Base-by-base conservation (phyloP, 1,140 invertebrate genomes). In the Solenopsis invicta region DNA sequence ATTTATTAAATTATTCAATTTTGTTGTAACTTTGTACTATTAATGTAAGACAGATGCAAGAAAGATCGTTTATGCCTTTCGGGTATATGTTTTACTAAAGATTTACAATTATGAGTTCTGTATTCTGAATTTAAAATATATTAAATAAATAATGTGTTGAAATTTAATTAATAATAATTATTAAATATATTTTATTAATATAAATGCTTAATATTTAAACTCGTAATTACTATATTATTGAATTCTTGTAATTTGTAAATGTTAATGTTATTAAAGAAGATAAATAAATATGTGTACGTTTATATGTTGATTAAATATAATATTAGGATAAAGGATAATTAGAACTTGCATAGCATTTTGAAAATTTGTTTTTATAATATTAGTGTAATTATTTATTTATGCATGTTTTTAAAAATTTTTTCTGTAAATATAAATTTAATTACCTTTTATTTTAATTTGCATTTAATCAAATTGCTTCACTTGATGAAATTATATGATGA, bases 91-190 rank as follows among this genome's bases (percentile, higher is more conserved):
- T 78, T 50, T 45, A n/a, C 6, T 34, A 21, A 48, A 78, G 3
- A 78, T 78, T 64, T 0, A 24, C 34, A 21, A 37, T 61, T 77
- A 29, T 64, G 62, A 77, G 18, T 76, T 62, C 1, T 2, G n/a
- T 29, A 4, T 3, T 18, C 12, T 45, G 4, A 77, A 24, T 48
- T 45, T 24, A 62, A 45, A 77, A 10, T 12, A 61, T n/a, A 41
- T 66, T n/a, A 29, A 62, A 48, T 77, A 50, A 24, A 64, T 24
- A 16, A 48, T 2, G 21, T 16, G 6, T 52, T 29, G 48, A 62
- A 34, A 4, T 34, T 62, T 5, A 8, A 62, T 62, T 5, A n/a
- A 37, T 66, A 41, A 37, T 66, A 66, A 37, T 37, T 13, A 67
- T 41, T 66, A 66, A 37, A 66, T 21, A 67, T 41, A 67, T 45